Evolutionary conservation across 2,888 invertebrate genomes (phyloP), one percentile per base, ranked within the genome.

Genomic region (Saturnia pavonia): DNA sequence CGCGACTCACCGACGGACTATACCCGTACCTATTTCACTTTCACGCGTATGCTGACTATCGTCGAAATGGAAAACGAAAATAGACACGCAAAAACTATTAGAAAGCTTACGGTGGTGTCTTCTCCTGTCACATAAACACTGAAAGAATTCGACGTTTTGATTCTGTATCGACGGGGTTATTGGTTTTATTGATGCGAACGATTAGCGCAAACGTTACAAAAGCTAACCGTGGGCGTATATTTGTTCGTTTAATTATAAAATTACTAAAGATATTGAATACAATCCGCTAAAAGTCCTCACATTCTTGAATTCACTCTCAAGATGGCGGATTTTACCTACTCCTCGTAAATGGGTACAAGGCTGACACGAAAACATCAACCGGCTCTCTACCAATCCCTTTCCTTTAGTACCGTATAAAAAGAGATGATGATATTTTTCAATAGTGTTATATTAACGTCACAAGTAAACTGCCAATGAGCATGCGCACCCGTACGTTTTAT

Each of bases 261-360:
- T 91, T 86, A 86, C 80, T 88, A 88, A 86, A 88, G 86, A 88
- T 88, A 89, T 87, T 88, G 88, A 92, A 90, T 88, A 86, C 89
- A 88, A 85, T 90, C 88, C 83, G 89, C 80, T 90, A 91, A 91
- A 92, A 92, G 91, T 94, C 91, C 90, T 89, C 88, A 94, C 94
- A 95, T 94, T 95, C 95, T 94, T 94, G 91, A 94, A 94, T 94
- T 93, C 91, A 92, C 92, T 95, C 95, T 94, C 95, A 95, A 95
- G 94, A 95, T 95, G 95, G 95, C 95, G 95, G 94, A 94, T 91
- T 92, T 93, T 93, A 93, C 92, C 91, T 91, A 93, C 92, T 91
- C 91, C 90, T 92, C 91, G 90, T 91, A 92, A 94, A 94, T 94
- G 93, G 91, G 93, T 88, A 94, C 94, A 94, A 94, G 92, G 94